A percentile compares a stretch with the other conserved stretches of the same genome.
Conservation (phyloP, 2,888 invertebrate genomes). For the Pandemis corylana region DNA sequence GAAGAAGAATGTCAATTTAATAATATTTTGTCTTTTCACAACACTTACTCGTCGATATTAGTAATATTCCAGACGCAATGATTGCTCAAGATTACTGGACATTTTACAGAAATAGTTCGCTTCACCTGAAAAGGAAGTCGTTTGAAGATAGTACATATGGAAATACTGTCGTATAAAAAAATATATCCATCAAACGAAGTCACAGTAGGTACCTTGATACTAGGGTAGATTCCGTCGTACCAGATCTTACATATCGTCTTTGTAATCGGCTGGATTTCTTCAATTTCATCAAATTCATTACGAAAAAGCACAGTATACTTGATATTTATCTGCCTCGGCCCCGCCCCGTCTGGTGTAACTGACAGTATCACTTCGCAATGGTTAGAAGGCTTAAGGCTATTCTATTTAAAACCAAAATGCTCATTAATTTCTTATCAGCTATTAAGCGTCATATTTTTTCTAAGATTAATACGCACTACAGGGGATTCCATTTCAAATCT, state of each 20-base stretch:
- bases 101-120: slow-evolving; percentile 72
- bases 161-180: neutral
- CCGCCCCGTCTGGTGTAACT: slow-evolving; percentile 70
- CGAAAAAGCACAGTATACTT: slow-evolving; percentile 72
- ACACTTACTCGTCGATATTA: slow-evolving; percentile 75
- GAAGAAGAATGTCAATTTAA: neutral
- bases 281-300: slow-evolving; percentile 69
- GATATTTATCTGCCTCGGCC: slow-evolving; percentile 68
- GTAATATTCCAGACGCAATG: slow-evolving; percentile 78
- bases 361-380: slow-evolving; percentile 66
- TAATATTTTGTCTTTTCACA: neutral
- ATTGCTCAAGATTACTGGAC: slow-evolving; percentile 76
- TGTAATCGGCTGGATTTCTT: slow-evolving; percentile 71
- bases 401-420: slow-evolving; percentile 54
- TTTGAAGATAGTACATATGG: neutral
- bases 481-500: slow-evolving; percentile 67
- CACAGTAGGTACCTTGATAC: slow-evolving; percentile 62
- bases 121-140: slow-evolving; percentile 64
- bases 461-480: slow-evolving; percentile 60
- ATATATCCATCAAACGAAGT: neutral
- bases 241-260: slow-evolving; percentile 72
- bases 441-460: neutral
- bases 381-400: slow-evolving; percentile 72
- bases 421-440: neutral
- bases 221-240: slow-evolving; percentile 80